Percentiles rank a stretch among this genome's conserved stretches.
phyloP scores from a whole-genome alignment of 2,888 invertebrate species.

The Erebia palarica region DNA sequence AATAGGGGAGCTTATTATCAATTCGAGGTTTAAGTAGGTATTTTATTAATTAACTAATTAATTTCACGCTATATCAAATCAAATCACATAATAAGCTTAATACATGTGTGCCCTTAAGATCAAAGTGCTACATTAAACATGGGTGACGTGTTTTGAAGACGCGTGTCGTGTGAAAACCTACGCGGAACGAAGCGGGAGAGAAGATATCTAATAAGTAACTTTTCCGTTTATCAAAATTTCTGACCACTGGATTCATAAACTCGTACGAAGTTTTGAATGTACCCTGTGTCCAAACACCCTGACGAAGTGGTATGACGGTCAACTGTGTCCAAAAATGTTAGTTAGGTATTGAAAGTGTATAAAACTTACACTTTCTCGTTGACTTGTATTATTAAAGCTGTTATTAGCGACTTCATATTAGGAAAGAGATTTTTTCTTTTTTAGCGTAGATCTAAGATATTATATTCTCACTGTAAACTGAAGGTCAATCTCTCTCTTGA shows the following conservation, averaged over 20 bases:
- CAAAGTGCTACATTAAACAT: slow-evolving; percentile 23
- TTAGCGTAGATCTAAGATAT: too few species aligned
- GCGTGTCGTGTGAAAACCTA: background rate
- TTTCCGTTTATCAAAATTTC: background rate
- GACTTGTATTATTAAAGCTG: background rate
- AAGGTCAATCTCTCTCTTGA: too few species aligned
- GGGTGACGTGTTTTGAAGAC: slow-evolving; percentile 2
- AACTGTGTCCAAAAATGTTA: too few species aligned
- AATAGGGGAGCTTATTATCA: background rate
- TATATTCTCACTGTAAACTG: too few species aligned
- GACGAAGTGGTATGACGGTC: too few species aligned
- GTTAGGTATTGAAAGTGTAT: too few species aligned
- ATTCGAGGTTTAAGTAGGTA: background rate
- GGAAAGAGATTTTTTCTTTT: too few species aligned
- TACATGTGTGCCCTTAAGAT: slow-evolving; percentile 18
- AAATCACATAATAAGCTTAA: slow-evolving; percentile 22
- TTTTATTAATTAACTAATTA: slow-evolving; percentile 12
- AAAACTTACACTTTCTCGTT: too few species aligned
- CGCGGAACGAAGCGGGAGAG: background rate
- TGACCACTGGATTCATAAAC: background rate
- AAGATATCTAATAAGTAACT: background rate
- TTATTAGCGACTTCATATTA: too few species aligned
- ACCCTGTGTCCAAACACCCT: too few species aligned
- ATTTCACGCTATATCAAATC: slow-evolving; percentile 18
- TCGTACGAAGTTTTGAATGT: background rate